Percentiles rank a stretch among this genome's conserved stretches.
phyloP scores from a whole-genome alignment of 2,797 vertebrate genomes.

The Pempheris klunzingeri region DNA sequence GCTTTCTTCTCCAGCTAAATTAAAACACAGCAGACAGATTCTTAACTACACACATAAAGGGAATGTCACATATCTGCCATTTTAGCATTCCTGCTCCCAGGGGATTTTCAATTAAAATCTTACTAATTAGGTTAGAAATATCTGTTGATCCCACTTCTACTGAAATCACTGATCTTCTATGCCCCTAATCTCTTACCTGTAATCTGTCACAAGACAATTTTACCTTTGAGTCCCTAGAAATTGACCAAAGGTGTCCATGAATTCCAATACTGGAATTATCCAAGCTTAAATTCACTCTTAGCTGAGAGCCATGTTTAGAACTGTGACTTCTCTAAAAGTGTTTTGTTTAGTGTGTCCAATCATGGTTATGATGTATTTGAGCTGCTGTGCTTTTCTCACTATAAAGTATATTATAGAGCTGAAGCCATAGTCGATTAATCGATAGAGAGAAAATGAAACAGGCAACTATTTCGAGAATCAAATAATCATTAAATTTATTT shows the following conservation, averaged over 20 bases:
- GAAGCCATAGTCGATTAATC: too few species aligned
- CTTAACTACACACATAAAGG: not conserved
- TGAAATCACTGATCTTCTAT: not conserved
- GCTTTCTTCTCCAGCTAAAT: slow-evolving; percentile 6
- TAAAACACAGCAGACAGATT: not conserved
- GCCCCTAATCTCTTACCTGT: not conserved
- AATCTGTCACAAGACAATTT: not conserved
- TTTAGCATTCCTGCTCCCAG: not conserved
- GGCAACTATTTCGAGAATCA: too few species aligned
- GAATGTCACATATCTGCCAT: not conserved
- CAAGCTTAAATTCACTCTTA: not conserved
- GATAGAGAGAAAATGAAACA: too few species aligned
- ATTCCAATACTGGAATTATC: not conserved
- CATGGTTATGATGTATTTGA: not conserved
- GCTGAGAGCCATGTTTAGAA: not conserved
- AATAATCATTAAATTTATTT: too few species aligned
- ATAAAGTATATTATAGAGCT: not conserved
- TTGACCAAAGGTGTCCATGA: not conserved
- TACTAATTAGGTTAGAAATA: not conserved
- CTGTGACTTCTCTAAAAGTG: not conserved
- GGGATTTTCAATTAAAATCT: not conserved
- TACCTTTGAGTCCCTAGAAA: not conserved
- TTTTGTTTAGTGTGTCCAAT: not conserved
- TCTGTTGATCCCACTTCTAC: not conserved
- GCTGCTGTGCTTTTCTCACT: not conserved